Evolutionary conservation across 2,113 vertebrate genomes (phyloP), one percentile per base, ranked within the genome.

Genomic region (Pseudois nayaur): DNA sequence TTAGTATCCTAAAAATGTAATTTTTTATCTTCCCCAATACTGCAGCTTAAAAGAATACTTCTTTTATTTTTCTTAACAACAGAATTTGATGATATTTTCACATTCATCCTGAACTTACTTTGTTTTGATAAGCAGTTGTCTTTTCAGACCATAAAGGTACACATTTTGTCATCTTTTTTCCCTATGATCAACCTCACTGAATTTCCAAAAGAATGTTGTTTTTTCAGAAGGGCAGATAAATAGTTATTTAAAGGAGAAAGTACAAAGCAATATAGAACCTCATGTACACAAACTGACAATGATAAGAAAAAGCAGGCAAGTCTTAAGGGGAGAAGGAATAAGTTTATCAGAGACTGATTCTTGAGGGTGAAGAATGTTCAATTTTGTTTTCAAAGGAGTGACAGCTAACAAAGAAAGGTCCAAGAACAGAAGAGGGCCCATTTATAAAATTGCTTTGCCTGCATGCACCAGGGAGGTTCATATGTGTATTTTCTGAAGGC

Each of bases 21-120:
- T 52, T 95, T 62, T 90, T 87, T 71, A 60, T 52, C 88, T 87
- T 25, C 6, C 17, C 6, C 48, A 50, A 54, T 87, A 78, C 62
- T 59, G 1, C 10, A 94, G 67, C 83, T 90, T 94, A 57, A 88
- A 94, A 45, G 19, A 83, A 29, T 33, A 67, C 5, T 78, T 93
- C 3, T 48, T 96, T 83, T 89, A 71, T 52, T 96, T 97, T 82
- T 94, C 8, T 48, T 81, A 84, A 96, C 60, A 95, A 87, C 36
- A 89, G n/a, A 8, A 54, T 92, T 76, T 97, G n/a, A 97, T 95
- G 86, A 74, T 84, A 91, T 95, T 97, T 89, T 91, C 71, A 64
- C 64, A 48, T 94, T 94, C 33, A 82, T 88, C 11, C 8, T 33
- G 36, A 97, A 62, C 31, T 43, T 84, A 83, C 25, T 57, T 52